Conservation (phyloP, 1,140 invertebrate genomes). For the Cotesia glomerata region DNA sequence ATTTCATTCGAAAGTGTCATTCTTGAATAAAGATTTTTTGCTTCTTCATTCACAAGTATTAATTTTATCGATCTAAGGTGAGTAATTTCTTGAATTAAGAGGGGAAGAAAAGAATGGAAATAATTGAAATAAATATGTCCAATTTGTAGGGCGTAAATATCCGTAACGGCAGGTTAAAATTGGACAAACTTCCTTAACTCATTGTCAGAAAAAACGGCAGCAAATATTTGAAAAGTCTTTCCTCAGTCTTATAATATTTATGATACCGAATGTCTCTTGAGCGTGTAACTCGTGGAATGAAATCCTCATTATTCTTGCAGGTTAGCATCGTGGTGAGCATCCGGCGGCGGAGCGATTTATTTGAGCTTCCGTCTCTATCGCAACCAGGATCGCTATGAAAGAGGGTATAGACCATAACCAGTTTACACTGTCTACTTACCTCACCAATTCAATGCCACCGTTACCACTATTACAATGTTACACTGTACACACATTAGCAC, state of each 20-base stretch:
- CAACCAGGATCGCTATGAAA: slow-evolving; percentile 43
- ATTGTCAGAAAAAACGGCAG: neutral
- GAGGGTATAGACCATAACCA: slow-evolving; percentile 51
- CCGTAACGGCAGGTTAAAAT: neutral
- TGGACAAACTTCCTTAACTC: neutral
- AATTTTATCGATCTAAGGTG: too few species aligned
- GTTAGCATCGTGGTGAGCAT: slow-evolving; percentile 44
- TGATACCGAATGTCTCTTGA: slow-evolving; percentile 33
- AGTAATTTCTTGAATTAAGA: too few species aligned
- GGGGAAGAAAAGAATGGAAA: too few species aligned
- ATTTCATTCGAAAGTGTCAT: too few species aligned
- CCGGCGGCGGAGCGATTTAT: slow-evolving; percentile 48
- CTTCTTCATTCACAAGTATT: too few species aligned
- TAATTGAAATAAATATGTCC: too few species aligned
- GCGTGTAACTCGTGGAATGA: slow-evolving; percentile 40
- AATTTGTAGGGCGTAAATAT: neutral
- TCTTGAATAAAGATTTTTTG: too few species aligned
- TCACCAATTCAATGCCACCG: slow-evolving; percentile 2
- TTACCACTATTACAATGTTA: slow-evolving; percentile 22
- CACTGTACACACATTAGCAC: neutral
- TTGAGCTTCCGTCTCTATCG: slow-evolving; percentile 53
- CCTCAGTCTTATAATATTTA: slow-evolving; percentile 33
- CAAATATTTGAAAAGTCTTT: slow-evolving; percentile 19
- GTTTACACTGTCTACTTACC: slow-evolving; percentile 41
- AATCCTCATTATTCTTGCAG: slow-evolving; percentile 46